phyloP scores from a whole-genome alignment of 2,888 invertebrate species.

The Dioctria rufipes region DNA sequence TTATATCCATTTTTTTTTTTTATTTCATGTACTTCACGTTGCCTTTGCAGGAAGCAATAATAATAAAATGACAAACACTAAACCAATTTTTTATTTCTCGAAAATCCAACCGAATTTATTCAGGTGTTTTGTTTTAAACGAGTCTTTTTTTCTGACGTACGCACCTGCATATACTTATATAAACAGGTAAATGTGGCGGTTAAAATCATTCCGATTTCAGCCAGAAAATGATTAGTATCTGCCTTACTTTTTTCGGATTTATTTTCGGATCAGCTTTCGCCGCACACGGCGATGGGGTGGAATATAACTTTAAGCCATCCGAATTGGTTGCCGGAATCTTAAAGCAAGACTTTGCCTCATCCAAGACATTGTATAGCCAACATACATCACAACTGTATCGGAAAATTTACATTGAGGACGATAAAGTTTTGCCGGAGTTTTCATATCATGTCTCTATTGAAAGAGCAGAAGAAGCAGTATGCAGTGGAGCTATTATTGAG shows the following conservation, averaged over 20 bases:
- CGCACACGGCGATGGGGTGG: not conserved
- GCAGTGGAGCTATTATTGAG: conserved; percentile 21
- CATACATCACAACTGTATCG: not conserved
- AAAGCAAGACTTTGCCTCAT: not conserved
- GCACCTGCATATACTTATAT: no score
- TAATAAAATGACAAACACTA: no score
- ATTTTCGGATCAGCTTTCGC: not conserved
- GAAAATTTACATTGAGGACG: not conserved
- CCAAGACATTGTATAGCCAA: not conserved
- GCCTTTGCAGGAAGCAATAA: no score
- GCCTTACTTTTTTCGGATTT: not conserved
- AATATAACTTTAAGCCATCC: not conserved
- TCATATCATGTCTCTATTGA: conserved; percentile 25
- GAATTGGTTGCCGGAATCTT: not conserved
- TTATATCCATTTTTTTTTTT: no score
- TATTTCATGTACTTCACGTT: no score
- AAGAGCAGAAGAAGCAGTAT: not conserved
- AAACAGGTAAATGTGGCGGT: no score
- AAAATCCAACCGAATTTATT: no score
- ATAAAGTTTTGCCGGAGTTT: not conserved
- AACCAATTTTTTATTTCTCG: no score
- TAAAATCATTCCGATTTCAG: no score
- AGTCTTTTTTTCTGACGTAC: no score
- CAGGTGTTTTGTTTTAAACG: no score
- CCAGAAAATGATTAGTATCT: no score